Evolutionary conservation across 2,888 invertebrate genomes (phyloP).

Genomic region (Megalurothrips usitatus): DNA sequence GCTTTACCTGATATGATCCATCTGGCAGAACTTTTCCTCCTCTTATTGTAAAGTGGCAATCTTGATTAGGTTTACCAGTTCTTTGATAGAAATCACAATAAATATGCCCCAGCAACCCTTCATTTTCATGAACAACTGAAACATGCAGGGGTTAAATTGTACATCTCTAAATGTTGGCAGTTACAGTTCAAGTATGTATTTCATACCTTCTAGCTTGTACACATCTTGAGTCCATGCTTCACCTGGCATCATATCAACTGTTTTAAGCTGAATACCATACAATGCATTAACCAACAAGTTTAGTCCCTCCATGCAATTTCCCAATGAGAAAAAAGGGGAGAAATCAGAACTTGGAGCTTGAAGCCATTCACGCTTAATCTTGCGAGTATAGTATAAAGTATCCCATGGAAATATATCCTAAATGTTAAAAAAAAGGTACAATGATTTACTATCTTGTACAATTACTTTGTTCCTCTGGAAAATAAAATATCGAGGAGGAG

Average conservation of each 20-base stretch:
- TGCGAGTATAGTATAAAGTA: constrained; percentile 75
- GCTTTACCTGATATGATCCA: constrained; percentile 72
- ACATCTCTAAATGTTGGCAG: neutral
- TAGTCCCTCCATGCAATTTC: constrained; percentile 96
- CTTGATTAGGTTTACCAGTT: constrained; percentile 88
- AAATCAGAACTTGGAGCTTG: constrained; percentile 68
- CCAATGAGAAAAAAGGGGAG: constrained; percentile 83
- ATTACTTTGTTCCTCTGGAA: neutral
- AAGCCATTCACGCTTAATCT: constrained; percentile 66
- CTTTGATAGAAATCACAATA: constrained; percentile 97
- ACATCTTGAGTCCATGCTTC: constrained; percentile 88
- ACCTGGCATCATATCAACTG: constrained; percentile 65
- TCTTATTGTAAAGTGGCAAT: constrained; percentile 97
- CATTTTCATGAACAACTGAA: constrained; percentile 69
- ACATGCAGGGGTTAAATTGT: constrained; percentile 36
- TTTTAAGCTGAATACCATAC: constrained; percentile 73
- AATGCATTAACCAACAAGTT: constrained; percentile 78
- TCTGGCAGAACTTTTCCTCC: constrained; percentile 78
- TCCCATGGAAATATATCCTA: constrained; percentile 64
- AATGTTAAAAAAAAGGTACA: constrained; percentile 30
- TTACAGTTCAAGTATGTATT: neutral
- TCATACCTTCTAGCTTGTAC: constrained; percentile 71
- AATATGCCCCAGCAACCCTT: constrained; percentile 83
- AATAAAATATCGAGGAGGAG: neutral
- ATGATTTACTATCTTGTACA: neutral